Evolutionary conservation across 2,888 invertebrate species (phyloP), one percentile per base, ranked within the genome.

Genomic region (Hyles lineata): DNA sequence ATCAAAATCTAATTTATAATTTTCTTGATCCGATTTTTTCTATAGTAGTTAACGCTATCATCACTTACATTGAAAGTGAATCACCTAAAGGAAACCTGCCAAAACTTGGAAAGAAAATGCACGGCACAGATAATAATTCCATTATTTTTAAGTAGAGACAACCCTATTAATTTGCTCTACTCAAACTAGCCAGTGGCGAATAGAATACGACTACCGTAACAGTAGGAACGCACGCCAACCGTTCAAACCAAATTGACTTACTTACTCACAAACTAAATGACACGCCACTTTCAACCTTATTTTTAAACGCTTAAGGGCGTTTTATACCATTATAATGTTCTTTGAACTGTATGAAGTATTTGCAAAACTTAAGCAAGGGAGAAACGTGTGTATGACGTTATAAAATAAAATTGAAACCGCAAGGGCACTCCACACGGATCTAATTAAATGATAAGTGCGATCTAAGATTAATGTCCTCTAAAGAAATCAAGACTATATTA

Each of bases 361-460:
- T 87, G 87, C 79, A 76, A 80, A 80, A 83, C 87, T 85, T 89
- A 87, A 87, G 87, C 84, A 83, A 87, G 89, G 90, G 90, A 89
- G 89, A 87, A 89, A 91, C 92, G 93, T 94, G 94, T 93, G 92
- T 93, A 94, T 94, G 94, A 94, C 94, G 89, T 93, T 93, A 87
- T 93, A 93, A 94, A 93, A 93, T 93, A 92, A 93, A 94, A 94
- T 93, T 93, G 92, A 92, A 93, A 89, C 91, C 88, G 80, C 91
- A 90, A 92, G 91, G 90, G 90, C 90, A 89, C 89, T 85, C 90
- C 82, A 88, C 88, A 86, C 88, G 89, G 94, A 94, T 94, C 92
- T 94, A 94, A 94, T 94, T 94, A 94, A 94, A 94, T 93, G 94
- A 94, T 94, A 94, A 93, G 89, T 89, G 78, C 81, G 88, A 93